Conservation (phyloP, 37 sponge, comb jelly and placozoan genomes). For the Axinella damicornis region DNA sequence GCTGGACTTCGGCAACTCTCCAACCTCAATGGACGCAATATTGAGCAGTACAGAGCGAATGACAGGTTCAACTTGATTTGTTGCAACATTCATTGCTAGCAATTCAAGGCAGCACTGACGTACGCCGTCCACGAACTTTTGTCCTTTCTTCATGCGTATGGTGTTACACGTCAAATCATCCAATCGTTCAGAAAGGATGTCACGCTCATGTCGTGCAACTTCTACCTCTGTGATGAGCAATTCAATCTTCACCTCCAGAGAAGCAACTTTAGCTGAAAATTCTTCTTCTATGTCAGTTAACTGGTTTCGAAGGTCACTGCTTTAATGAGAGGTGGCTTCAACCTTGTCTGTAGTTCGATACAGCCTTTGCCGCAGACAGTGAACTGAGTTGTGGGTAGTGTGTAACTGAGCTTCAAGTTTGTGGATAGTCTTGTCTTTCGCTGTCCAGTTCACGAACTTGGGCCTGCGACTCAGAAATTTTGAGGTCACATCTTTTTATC, state of each 20-base stretch:
- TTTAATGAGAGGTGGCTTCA: neutral
- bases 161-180: no score
- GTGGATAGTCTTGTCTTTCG: neutral
- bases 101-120: slow-evolving; percentile 28
- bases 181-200: no score
- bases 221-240: no score
- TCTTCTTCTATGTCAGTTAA: neutral
- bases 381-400: neutral
- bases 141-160: no score
- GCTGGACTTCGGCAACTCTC: neutral
- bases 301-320: neutral
- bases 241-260: no score
- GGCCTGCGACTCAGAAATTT: neutral
- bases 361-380: neutral
- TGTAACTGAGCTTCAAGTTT: neutral
- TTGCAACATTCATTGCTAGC: slow-evolving; percentile 13
- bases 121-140: slow-evolving; percentile 14
- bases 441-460: neutral
- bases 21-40: neutral
- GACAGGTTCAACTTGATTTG: slow-evolving; percentile 6
- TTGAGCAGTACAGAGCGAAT: slow-evolving; percentile 14
- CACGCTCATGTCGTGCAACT: no score
- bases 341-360: neutral
- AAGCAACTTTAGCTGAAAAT: neutral
- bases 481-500: slow-evolving; percentile 9